A percentile compares a stretch with the other conserved stretches of the same genome.
These are phyloP conservation scores for Ophion slaviceki DNA, from an alignment of 2,888 invertebrate genomes.

Conservation along the genomic window DNA sequence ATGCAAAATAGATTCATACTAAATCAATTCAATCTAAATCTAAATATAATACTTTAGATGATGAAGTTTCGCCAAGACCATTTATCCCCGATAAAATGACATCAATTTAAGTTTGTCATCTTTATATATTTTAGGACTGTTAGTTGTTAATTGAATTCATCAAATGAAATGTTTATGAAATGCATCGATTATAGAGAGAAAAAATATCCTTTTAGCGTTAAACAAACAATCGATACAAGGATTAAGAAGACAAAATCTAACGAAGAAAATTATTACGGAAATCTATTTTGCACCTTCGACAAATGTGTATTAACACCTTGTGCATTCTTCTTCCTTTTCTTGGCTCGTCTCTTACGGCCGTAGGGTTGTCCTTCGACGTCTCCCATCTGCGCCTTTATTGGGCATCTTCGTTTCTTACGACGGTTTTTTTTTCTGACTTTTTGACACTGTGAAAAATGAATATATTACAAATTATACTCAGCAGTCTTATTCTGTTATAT, in stretches of 20 bases:
- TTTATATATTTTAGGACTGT: neutral
- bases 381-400: neutral
- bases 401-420: neutral
- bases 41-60: no score
- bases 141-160: neutral
- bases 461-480: conserved; percentile 16
- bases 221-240: neutral
- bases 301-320: neutral
- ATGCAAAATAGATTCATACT: no score
- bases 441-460: neutral
- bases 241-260: neutral
- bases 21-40: no score
- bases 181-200: neutral
- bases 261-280: neutral
- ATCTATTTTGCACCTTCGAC: conserved; percentile 23
- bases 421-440: no score
- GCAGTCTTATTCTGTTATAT: neutral
- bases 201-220: neutral
- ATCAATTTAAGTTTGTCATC: neutral
- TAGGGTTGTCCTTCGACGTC: neutral
- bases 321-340: neutral
- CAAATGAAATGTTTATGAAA: neutral
- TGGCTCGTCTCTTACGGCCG: conserved; percentile 1
- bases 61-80: no score
- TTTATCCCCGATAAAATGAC: neutral